A percentile compares a stretch with the other conserved stretches of the same genome.
Evolutionary conservation across 2,797 vertebrate genomes (phyloP).

Genomic region (Tapera naevia): DNA sequence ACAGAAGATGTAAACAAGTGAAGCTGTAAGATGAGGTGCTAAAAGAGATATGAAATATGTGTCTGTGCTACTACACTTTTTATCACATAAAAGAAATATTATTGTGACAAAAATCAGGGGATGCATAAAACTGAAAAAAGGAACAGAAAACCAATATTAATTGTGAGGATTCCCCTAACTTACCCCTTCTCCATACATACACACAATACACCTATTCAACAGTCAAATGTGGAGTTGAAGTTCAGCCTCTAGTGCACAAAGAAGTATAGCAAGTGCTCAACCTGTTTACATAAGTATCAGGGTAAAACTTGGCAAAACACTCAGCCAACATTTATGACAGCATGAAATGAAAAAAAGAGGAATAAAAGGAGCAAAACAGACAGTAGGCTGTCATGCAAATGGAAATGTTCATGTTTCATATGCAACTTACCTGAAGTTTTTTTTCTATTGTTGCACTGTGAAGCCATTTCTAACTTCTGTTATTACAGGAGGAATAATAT

Average conservation of each 20-base stretch:
- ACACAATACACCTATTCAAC: not conserved
- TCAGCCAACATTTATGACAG: not conserved
- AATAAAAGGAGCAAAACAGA: not conserved
- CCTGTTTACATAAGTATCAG: not conserved
- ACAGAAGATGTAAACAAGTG: not conserved
- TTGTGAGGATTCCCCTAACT: not conserved
- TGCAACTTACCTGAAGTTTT: not conserved
- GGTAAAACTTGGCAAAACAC: not conserved
- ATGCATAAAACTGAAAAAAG: not conserved
- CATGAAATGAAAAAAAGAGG: not conserved
- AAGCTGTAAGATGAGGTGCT: not conserved
- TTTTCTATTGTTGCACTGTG: not conserved
- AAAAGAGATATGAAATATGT: not conserved
- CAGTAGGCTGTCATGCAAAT: not conserved
- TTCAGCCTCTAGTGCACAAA: not conserved
- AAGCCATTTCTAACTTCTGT: not conserved
- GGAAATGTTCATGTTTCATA: not conserved
- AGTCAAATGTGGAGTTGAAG: not conserved
- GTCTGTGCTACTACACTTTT: not conserved
- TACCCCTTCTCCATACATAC: not conserved
- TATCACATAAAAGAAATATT: not conserved
- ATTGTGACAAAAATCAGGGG: not conserved
- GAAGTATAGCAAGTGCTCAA: not conserved
- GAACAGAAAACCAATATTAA: not conserved
- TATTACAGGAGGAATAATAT: not conserved